These are phyloP conservation scores for Hypomecis atomaria DNA, from an alignment of 2,888 invertebrate genomes.

Conservation along the genomic window DNA sequence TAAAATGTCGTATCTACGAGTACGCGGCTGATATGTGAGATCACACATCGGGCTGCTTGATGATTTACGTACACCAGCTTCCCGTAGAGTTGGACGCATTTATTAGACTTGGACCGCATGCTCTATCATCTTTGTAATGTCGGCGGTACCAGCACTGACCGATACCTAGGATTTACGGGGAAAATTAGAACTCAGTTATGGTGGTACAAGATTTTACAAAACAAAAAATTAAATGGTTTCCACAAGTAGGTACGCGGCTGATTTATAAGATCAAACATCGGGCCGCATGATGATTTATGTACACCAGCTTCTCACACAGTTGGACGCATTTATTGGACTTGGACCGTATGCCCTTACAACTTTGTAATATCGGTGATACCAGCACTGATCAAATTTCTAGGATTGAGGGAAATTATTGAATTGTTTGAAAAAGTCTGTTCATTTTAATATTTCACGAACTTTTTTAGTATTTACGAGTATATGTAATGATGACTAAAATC, in stretches of 20 bases:
- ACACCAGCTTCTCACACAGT: slow-evolving; percentile 77
- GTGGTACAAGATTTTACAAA: too few relatives aligned
- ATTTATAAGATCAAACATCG: slow-evolving; percentile 83
- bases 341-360: slow-evolving; percentile 76
- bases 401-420: not conserved
- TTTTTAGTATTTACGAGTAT: too few relatives aligned
- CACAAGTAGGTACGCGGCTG: slow-evolving; percentile 79
- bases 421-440: too few relatives aligned
- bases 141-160: not conserved
- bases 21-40: slow-evolving; percentile 81
- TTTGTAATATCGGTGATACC: slow-evolving; percentile 42
- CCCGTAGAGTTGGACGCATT: slow-evolving; percentile 77
- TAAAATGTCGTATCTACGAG: too few relatives aligned
- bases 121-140: slow-evolving; percentile 68
- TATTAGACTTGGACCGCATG: slow-evolving; percentile 76
- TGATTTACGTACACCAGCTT: slow-evolving; percentile 81
- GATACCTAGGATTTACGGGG: not conserved
- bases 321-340: slow-evolving; percentile 78
- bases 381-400: not conserved
- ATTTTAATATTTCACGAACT: too few relatives aligned
- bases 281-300: slow-evolving; percentile 82
- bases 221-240: too few relatives aligned
- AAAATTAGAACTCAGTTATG: not conserved
- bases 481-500: too few relatives aligned
- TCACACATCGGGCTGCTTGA: slow-evolving; percentile 81